Base-by-base conservation (phyloP, 2,888 invertebrate genomes). In the Pandemis corylana region DNA sequence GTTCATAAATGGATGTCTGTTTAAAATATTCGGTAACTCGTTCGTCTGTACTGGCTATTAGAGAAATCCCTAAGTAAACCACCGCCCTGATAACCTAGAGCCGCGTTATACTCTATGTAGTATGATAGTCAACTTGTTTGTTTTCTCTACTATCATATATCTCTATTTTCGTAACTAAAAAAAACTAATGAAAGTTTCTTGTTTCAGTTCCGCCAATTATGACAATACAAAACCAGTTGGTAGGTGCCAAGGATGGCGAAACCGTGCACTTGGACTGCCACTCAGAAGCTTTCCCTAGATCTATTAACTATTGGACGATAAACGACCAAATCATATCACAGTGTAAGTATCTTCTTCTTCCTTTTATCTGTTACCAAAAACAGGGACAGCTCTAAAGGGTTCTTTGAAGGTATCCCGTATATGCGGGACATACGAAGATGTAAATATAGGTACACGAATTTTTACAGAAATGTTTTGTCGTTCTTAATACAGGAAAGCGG, bases 291-390 rank as follows among this genome's bases (percentile, higher is more conserved):
- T 97, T 95, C 85, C 97, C 97, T 46, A 96, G 96, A 87, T 96
- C 97, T 77, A 96, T 97, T 84, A 97, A 97, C 91, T 97, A 97
- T 89, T 97, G 97, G 97, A 96, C 96, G 70, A 95, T 96, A 86
- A 96, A 96, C 84, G 96, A 96, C 78, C 96, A 96, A 88, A 96
- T 96, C 80, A 95, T 96, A 89, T 95, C 96, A 81, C 96, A 96
- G 85, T 96, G 96, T 96, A 83, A 91, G 94, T 36, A 15, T 28
- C n/a, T 53, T 15, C 6, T n/a, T 51, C 3, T 53, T 53, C 5
- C n/a, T n/a, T 53, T 53, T 53, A n/a, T 53, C n/a, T 7, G 12
- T 51, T 12, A 13, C 12, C n/a, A 13, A 51, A 51, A 51, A 49
- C 49, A 49, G 20, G 20, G 20, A 20, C 20, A 20, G 20, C 20